Evolutionary conservation across 2,888 invertebrate species (phyloP).

Genomic region (Eurois occulta): DNA sequence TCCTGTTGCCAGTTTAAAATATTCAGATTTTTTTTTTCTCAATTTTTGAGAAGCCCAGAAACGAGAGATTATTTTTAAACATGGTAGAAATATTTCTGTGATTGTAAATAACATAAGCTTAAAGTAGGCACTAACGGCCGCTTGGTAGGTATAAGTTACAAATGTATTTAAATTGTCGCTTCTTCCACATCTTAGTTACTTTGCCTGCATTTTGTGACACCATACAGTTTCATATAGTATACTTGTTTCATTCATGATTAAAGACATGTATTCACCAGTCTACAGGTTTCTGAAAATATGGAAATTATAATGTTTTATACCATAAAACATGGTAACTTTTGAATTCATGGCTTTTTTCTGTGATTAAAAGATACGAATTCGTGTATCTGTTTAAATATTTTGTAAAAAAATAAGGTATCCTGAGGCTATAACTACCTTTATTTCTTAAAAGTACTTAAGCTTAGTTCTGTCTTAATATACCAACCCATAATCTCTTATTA

Average conservation of each 20-base stretch:
- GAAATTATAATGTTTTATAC: background rate
- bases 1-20: slow-evolving; percentile 50
- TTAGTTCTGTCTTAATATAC: background rate
- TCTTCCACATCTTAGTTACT: slow-evolving; percentile 7
- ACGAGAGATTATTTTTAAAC: slow-evolving; percentile 29
- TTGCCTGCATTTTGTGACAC: slow-evolving; percentile 34
- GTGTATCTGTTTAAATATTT: background rate
- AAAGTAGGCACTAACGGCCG: slow-evolving; percentile 50
- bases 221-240: too few relatives aligned
- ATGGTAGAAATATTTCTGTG: slow-evolving; percentile 68
- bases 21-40: slow-evolving; percentile 26
- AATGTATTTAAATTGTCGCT: slow-evolving; percentile 25
- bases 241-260: background rate
- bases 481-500: background rate
- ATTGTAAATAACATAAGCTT: slow-evolving; percentile 68
- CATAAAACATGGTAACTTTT: background rate
- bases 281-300: background rate
- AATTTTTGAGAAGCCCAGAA: background rate
- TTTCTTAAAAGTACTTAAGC: background rate
- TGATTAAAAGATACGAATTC: background rate
- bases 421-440: background rate
- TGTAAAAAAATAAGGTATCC: background rate
- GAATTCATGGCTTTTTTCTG: background rate
- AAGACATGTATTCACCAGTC: background rate
- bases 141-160: slow-evolving; percentile 51